phyloP scores from a whole-genome alignment of 1,140 invertebrate genomes.

The Dreissena polymorpha region DNA sequence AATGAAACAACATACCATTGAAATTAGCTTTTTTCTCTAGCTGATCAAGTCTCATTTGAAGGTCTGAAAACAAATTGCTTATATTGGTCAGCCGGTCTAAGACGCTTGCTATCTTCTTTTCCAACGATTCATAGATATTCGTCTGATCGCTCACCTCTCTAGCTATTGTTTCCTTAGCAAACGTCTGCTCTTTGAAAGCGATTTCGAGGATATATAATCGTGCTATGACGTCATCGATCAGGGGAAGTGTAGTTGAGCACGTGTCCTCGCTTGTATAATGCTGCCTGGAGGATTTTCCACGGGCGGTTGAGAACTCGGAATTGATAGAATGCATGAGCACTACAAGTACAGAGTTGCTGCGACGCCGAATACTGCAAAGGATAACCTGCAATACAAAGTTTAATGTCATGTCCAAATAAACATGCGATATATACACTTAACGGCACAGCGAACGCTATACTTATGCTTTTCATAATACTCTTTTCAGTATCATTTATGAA shows the following conservation, averaged over 20 bases:
- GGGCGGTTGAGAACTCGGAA: no score
- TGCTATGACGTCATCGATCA: conserved; percentile 61
- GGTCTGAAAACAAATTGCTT: conserved; percentile 25
- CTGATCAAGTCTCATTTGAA: conserved; percentile 56
- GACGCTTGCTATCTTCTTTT: conserved; percentile 59
- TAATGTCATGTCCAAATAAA: no score
- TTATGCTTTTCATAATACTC: no score
- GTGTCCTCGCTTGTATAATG: no score
- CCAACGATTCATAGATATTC: conserved; percentile 60
- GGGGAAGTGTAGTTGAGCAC: not conserved
- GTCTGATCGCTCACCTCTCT: conserved; percentile 67
- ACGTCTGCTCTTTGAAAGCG: conserved; percentile 68
- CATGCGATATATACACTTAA: no score
- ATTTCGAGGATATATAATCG: conserved; percentile 63
- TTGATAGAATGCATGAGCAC: no score
- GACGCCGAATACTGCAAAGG: no score
- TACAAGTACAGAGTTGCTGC: no score
- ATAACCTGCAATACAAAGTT: no score
- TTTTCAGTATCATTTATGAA: no score
- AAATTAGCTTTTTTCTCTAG: conserved; percentile 58
- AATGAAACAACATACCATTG: conserved; percentile 56
- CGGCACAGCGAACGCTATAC: no score
- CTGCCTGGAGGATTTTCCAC: no score
- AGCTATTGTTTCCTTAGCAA: conserved; percentile 61
- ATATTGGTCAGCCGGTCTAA: conserved; percentile 54